Evolutionary conservation across 2,888 invertebrate species (phyloP), one percentile per base, ranked within the genome.

Genomic region (Leptinotarsa haldemani): DNA sequence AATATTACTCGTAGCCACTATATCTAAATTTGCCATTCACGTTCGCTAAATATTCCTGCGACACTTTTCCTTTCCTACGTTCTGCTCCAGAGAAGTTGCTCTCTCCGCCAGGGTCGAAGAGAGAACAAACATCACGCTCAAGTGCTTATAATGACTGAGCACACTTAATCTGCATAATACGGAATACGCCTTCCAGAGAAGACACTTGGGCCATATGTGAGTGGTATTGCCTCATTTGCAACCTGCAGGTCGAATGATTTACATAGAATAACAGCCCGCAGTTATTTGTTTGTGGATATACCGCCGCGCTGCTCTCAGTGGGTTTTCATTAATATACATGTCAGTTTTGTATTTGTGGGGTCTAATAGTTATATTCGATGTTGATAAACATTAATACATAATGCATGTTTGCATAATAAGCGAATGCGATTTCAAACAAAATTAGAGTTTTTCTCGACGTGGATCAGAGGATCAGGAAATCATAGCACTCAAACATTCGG

Each of bases 121-220:
- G 72, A 83, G 82, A 84, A 81, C 85, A 86, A 85, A 86, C 86
- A 86, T 79, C 83, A 84, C 84, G 85, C 85, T 85, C 85, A 83
- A 85, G 84, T 84, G 85, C 82, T 82, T 83, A 83, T 86, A 86
- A 87, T 86, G 86, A 86, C 85, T 86, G 86, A 85, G 85, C 86
- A 86, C 85, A 86, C 85, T 86, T 84, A 83, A 86, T 86, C 85
- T 86, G 85, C 86, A 86, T 86, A 85, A 83, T 84, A 82, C 81
- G 79, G 78, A 77, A 79, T 80, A 75, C 80, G 81, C 79, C 83
- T 77, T 75, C 79, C 68, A 73, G 65, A 73, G 73, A 53, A 74
- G 48, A 70, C 71, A 71, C 71, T 70, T 77, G 80, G 78, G 77
- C 81, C 83, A 82, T 81, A 82, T 82, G 82, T 81, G 78, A 76